Percentiles rank a stretch among this genome's conserved stretches.
phyloP scores from a whole-genome alignment of 2,888 invertebrate genomes.

The Drosophila anomalipes region DNA sequence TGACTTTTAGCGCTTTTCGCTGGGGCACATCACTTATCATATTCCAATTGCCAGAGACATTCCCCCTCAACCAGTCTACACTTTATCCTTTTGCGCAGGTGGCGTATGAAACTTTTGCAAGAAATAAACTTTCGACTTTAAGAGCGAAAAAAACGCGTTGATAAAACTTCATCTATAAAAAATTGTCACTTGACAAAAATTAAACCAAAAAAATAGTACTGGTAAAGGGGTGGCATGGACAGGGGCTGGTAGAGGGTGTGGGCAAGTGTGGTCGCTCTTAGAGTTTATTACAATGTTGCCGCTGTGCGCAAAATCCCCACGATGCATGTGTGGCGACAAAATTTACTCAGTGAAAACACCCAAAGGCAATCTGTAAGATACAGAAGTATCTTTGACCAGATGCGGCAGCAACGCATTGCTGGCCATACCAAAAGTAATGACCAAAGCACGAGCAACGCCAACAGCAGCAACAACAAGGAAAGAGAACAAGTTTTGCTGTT shows the following conservation, averaged over 20 bases:
- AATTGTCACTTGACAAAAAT: constrained; percentile 55
- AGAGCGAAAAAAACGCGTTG: constrained; percentile 30
- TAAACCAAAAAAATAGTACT: constrained; percentile 5
- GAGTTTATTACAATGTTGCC: constrained; percentile 54
- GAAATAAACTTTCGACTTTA: constrained; percentile 53
- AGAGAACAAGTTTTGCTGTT: constrained; percentile 30
- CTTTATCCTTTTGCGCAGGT: constrained; percentile 18
- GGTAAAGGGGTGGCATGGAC: neutral
- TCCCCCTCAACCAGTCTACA: neutral
- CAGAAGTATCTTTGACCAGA: constrained; percentile 61
- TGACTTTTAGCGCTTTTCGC: constrained; percentile 30
- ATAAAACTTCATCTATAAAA: constrained; percentile 37
- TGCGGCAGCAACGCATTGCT: constrained; percentile 61
- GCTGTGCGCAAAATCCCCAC: constrained; percentile 45
- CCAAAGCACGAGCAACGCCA: constrained; percentile 73
- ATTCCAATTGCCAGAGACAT: constrained; percentile 54
- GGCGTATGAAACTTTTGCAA: constrained; percentile 23
- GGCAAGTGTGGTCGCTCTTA: neutral
- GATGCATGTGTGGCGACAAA: constrained; percentile 47
- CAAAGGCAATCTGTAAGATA: constrained; percentile 67
- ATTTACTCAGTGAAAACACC: constrained; percentile 68
- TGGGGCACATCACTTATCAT: constrained; percentile 68
- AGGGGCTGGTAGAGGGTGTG: neutral
- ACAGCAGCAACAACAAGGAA: neutral
- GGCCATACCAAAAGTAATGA: constrained; percentile 69